Conservation (phyloP, 2,113 vertebrate genomes). For the Pelodiscus sinensis region DNA sequence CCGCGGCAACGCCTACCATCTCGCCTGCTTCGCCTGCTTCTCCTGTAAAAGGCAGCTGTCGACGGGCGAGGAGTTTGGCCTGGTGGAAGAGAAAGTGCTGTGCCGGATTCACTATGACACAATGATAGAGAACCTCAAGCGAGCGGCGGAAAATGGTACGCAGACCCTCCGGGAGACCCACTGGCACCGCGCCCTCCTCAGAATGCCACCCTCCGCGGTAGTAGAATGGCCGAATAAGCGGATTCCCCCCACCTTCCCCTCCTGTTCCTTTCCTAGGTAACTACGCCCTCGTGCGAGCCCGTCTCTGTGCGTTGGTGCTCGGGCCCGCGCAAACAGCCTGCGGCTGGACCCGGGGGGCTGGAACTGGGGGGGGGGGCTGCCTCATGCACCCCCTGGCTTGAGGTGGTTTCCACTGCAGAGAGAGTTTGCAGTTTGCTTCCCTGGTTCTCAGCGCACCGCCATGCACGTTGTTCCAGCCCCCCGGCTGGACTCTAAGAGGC, state of each 20-base stretch:
- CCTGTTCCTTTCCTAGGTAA: not conserved
- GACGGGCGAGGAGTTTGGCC: conserved; percentile 95
- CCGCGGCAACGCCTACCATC: conserved; percentile 94
- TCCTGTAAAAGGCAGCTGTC: conserved; percentile 97
- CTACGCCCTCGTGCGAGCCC: not conserved
- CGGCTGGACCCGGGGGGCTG: not conserved
- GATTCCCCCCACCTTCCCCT: not conserved
- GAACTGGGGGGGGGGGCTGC: too few relatives aligned
- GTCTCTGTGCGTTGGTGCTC: not conserved
- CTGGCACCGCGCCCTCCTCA: not conserved
- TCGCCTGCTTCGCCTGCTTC: conserved; percentile 97
- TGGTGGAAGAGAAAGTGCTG: conserved; percentile 97
- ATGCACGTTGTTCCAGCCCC: too few relatives aligned
- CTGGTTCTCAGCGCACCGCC: too few relatives aligned
- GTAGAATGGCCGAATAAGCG: not conserved
- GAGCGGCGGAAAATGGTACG: conserved; percentile 94
- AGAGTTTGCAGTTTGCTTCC: too few relatives aligned
- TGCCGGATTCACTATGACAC: conserved; percentile 98
- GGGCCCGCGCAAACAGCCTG: not conserved
- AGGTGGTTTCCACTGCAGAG: too few relatives aligned
- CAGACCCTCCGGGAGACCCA: not conserved
- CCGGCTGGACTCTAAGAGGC: too few relatives aligned
- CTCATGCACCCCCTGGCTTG: too few relatives aligned
- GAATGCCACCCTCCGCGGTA: not conserved
- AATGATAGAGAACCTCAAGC: conserved; percentile 97